Evolutionary conservation across 30 jellyfish, hydroid and myxozoan species (phyloP).

Genomic region (Aurelia sp.): DNA sequence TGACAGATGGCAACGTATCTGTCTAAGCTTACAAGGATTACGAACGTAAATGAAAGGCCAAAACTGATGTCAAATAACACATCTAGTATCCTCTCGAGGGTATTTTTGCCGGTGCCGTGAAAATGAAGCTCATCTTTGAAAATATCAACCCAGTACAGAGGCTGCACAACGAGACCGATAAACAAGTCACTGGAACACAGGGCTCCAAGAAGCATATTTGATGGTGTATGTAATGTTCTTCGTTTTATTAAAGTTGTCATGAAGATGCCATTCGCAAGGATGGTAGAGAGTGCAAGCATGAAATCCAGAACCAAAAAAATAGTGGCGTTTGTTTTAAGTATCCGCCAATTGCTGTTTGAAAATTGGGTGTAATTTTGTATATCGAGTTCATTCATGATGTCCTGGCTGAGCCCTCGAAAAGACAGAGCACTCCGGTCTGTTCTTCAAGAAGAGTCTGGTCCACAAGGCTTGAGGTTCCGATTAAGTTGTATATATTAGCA

Average conservation of each 20-base stretch:
- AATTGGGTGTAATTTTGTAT: too few relatives aligned
- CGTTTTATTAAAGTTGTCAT: conserved; percentile 7
- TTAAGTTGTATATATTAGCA: too few relatives aligned
- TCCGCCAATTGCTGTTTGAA: too few relatives aligned
- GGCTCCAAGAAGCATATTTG: conserved; percentile 43
- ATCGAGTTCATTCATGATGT: too few relatives aligned
- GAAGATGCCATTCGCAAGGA: conserved; percentile 5
- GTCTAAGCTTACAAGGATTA: conserved; percentile 24
- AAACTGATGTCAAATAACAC: conserved; percentile 21
- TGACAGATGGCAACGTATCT: conserved; percentile 52
- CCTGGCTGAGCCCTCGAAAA: too few relatives aligned
- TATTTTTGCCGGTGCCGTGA: not conserved
- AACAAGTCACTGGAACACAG: conserved; percentile 23
- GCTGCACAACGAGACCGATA: conserved; percentile 19
- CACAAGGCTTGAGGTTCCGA: too few relatives aligned
- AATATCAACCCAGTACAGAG: not conserved
- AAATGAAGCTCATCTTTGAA: not conserved
- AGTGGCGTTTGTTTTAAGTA: not conserved
- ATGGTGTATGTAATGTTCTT: conserved; percentile 36
- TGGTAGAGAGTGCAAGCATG: conserved; percentile 9
- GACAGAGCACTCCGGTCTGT: too few relatives aligned
- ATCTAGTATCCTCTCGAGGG: not conserved
- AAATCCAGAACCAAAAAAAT: conserved; percentile 6
- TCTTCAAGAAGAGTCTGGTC: too few relatives aligned
- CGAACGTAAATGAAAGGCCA: conserved; percentile 28